phyloP scores from a whole-genome alignment of 1,140 invertebrate genomes.

The Plectus sambesii region DNA sequence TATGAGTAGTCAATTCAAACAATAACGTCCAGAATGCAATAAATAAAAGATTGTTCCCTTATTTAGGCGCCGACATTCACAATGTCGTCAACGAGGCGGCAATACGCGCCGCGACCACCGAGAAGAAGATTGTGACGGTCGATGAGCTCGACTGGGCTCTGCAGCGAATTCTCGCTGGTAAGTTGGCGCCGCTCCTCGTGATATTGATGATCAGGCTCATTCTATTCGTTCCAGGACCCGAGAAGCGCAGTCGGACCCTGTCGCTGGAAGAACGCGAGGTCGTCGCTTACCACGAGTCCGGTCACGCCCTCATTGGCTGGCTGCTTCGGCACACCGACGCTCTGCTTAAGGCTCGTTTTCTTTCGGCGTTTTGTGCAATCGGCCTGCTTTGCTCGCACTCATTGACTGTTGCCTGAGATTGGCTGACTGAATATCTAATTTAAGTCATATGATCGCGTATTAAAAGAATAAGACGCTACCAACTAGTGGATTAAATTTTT shows the following conservation, averaged over 20 bases:
- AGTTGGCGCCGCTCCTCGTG: constrained; percentile 5
- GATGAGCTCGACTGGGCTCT: constrained; percentile 73
- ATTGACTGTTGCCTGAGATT: no score
- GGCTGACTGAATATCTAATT: no score
- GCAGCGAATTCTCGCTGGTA: constrained; percentile 71
- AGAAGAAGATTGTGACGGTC: constrained; percentile 57
- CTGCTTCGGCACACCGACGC: constrained; percentile 82
- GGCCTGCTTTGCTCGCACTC: no score
- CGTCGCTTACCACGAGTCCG: constrained; percentile 89
- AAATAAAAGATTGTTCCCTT: no score
- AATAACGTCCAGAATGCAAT: no score
- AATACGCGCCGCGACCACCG: constrained; percentile 67
- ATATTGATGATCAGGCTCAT: background rate
- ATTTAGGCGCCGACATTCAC: constrained; percentile 73
- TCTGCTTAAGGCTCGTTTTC: constrained; percentile 68
- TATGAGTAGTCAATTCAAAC: no score
- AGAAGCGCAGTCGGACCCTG: constrained; percentile 45
- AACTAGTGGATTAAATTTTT: no score
- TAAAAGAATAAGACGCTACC: no score
- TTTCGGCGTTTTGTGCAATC: constrained; percentile 6
- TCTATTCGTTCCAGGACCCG: constrained; percentile 41
- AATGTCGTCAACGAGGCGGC: constrained; percentile 90
- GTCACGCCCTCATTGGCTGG: constrained; percentile 90
- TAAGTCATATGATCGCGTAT: no score
- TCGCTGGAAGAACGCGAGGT: constrained; percentile 52